Conservation (phyloP, 1,140 invertebrate genomes). For the Brachionus rotundiformis region DNA sequence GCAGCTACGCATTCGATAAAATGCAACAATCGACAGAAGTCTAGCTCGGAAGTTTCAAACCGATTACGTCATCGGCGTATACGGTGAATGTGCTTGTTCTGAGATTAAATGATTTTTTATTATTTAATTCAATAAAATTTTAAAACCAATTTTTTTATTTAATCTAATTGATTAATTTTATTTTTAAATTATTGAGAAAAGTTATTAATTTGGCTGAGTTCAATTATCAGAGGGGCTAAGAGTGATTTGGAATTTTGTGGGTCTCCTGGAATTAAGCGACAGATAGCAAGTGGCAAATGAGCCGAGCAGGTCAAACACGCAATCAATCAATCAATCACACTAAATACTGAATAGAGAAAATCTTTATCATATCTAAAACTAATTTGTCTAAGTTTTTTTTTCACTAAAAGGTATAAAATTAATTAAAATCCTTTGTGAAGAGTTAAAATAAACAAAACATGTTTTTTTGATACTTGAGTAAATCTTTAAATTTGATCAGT, state of each 20-base stretch:
- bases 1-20: too few relatives aligned
- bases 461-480: neutral
- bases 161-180: too few relatives aligned
- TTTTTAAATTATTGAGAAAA: too few relatives aligned
- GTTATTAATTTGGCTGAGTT: too few relatives aligned
- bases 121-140: too few relatives aligned
- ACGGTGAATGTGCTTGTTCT: too few relatives aligned
- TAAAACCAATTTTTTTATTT: too few relatives aligned
- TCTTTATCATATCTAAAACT: conserved; percentile 13
- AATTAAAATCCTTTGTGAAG: neutral
- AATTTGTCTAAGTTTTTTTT: neutral
- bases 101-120: too few relatives aligned
- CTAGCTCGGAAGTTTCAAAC: too few relatives aligned
- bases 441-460: neutral
- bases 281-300: neutral
- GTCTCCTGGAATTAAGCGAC: neutral
- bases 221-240: neutral
- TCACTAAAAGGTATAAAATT: conserved; percentile 8
- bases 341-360: neutral
- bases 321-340: neutral
- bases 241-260: neutral
- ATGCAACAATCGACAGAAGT: too few relatives aligned
- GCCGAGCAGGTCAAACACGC: neutral
- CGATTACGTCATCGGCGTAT: too few relatives aligned
- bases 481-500: conserved; percentile 8